Conservation (phyloP, 2,113 vertebrate species). For the Tachycineta bicolor region DNA sequence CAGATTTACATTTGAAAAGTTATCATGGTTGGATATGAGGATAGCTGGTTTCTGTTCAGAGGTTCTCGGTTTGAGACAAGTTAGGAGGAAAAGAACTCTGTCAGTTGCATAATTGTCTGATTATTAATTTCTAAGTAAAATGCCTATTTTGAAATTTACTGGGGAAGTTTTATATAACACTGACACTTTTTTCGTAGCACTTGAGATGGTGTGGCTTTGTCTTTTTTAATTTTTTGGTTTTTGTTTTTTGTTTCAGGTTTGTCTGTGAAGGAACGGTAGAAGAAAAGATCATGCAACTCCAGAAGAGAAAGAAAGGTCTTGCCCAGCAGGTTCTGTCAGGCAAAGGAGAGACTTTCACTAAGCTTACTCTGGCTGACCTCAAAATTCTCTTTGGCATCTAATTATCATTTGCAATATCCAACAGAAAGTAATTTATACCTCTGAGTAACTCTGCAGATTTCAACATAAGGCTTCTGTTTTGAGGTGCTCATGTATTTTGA, state of each 20-base stretch:
- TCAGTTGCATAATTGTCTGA: neutral
- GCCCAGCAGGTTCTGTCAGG: conserved; percentile 91
- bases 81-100: neutral
- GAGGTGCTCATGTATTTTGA: neutral
- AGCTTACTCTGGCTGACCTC: conserved; percentile 92
- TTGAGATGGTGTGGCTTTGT: neutral
- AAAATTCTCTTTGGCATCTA: conserved; percentile 86
- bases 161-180: neutral
- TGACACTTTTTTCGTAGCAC: neutral
- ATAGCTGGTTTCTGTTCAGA: neutral
- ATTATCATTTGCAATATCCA: neutral
- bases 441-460: neutral
- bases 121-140: neutral
- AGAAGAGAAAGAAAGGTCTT: conserved; percentile 89
- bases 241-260: conserved; percentile 79
- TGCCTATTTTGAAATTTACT: neutral
- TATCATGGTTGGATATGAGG: neutral
- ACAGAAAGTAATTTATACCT: neutral
- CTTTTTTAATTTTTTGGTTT: neutral
- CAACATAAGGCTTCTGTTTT: neutral
- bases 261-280: conserved; percentile 92
- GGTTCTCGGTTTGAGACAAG: neutral
- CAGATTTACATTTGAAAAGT: neutral
- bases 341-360: conserved; percentile 79
- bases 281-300: conserved; percentile 91